Evolutionary conservation across 2,797 vertebrate species (phyloP).

Genomic region (Acropternis orthonyx): DNA sequence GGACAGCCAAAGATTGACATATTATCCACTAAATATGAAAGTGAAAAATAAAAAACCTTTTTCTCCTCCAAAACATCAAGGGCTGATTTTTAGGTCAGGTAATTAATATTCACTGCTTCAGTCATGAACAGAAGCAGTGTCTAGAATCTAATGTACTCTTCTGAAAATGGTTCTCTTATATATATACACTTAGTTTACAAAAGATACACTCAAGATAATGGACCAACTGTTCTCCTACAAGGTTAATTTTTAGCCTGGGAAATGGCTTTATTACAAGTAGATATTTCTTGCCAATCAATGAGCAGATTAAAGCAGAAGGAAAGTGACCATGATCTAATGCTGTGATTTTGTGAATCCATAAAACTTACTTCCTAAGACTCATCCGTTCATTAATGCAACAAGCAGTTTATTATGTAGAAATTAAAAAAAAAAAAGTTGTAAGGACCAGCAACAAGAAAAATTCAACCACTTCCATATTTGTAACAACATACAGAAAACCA

Average conservation of each 20-base stretch:
- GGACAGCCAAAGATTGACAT: background rate
- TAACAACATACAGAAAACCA: background rate
- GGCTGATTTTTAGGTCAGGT: background rate
- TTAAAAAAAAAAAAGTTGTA: background rate
- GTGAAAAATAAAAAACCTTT: background rate
- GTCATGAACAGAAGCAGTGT: background rate
- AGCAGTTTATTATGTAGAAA: background rate
- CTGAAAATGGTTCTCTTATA: background rate
- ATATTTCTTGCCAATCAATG: background rate
- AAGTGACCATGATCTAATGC: background rate
- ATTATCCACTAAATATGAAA: background rate
- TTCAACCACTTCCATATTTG: background rate
- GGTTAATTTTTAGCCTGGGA: constrained; percentile 34
- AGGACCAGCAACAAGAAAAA: background rate
- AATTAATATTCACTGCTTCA: constrained; percentile 18
- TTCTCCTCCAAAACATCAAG: background rate
- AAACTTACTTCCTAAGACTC: background rate
- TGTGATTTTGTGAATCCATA: background rate
- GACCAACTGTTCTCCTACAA: background rate
- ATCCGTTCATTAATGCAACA: background rate
- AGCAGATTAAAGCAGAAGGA: background rate
- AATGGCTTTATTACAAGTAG: background rate
- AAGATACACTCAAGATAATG: background rate
- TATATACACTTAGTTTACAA: background rate
- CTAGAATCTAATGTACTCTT: background rate